Conservation (phyloP, 2,113 vertebrate species). For the Suncus etruscus region DNA sequence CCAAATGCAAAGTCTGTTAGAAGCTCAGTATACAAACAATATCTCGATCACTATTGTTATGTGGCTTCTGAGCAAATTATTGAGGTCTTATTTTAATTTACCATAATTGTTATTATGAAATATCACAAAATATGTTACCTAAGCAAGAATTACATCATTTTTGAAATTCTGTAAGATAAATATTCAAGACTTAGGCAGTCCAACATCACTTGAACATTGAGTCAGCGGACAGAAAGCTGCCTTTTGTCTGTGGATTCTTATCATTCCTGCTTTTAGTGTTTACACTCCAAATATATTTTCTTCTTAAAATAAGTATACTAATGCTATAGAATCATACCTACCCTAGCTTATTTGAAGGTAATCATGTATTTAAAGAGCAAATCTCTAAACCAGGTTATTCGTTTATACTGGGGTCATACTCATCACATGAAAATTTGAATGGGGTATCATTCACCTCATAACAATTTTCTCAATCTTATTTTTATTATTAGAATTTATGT, state of each 20-base stretch:
- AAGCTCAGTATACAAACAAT: background rate
- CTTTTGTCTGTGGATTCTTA: background rate
- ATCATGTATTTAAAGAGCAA: background rate
- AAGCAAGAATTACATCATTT: background rate
- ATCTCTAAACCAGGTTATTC: background rate
- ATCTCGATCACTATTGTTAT: background rate
- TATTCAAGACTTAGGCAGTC: background rate
- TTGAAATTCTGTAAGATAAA: background rate
- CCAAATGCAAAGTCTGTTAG: background rate
- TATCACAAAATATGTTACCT: background rate
- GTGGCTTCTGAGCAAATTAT: background rate
- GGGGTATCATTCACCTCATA: background rate
- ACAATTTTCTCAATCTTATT: background rate
- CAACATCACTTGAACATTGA: background rate
- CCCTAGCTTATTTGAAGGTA: background rate
- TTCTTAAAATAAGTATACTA: rapidly evolving
- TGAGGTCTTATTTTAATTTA: background rate
- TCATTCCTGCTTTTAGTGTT: too few relatives aligned
- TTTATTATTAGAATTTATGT: background rate
- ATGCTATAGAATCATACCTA: background rate
- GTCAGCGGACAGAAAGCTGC: background rate
- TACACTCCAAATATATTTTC: background rate
- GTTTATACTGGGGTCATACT: background rate
- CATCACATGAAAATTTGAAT: background rate
- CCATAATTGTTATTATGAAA: background rate